phyloP scores from a whole-genome alignment of 2,113 vertebrate genomes.

The Sebastes fasciatus region DNA sequence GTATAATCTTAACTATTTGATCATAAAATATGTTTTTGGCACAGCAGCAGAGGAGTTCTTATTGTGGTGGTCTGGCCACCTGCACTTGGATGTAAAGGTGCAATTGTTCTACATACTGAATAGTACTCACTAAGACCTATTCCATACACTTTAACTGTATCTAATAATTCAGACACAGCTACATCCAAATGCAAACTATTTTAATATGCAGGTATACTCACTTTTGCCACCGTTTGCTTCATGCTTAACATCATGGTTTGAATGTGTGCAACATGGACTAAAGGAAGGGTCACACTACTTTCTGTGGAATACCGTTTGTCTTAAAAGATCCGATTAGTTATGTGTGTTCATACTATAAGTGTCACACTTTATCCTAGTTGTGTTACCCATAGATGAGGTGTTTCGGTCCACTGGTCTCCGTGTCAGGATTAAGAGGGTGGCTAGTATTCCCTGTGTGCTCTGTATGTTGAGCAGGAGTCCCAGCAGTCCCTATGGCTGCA shows the following conservation, averaged over 20 bases:
- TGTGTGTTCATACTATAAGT: neutral
- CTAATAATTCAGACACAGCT: neutral
- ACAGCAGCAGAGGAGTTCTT: neutral
- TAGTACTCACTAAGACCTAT: no score
- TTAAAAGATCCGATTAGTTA: constrained; percentile 11
- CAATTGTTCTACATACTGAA: neutral
- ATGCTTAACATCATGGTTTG: neutral
- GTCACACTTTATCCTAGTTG: constrained; percentile 18
- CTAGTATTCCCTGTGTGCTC: constrained; percentile 58
- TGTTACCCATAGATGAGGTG: constrained; percentile 35
- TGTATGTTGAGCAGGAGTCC: constrained; percentile 61
- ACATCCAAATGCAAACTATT: constrained; percentile 6
- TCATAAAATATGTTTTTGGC: neutral
- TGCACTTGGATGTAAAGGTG: neutral
- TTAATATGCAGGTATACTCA: neutral
- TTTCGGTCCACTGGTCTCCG: constrained; percentile 53
- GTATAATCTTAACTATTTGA: no score
- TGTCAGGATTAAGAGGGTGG: constrained; percentile 65
- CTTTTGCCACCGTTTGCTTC: neutral
- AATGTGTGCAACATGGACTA: neutral
- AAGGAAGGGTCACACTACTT: neutral
- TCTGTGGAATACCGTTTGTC: neutral
- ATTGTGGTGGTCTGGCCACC: neutral
- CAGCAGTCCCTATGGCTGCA: constrained; percentile 70
- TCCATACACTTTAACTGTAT: neutral